Percentiles rank a stretch among this genome's conserved stretches.
These are phyloP conservation scores for Chloroceryle amazona DNA, from an alignment of 2,797 vertebrate genomes.

Conservation along the genomic window DNA sequence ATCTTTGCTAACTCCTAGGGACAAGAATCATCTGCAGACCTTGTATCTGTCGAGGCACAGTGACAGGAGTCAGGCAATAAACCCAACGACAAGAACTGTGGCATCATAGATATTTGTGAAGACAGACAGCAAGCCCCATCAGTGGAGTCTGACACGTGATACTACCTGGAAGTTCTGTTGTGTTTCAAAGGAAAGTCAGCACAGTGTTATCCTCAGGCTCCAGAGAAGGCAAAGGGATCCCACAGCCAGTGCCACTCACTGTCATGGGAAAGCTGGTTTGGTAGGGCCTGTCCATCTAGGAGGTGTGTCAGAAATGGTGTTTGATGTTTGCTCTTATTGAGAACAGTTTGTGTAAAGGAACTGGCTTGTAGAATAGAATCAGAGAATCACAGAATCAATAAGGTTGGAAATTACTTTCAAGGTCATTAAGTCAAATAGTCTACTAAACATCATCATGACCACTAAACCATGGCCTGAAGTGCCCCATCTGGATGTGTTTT, in stretches of 20 bases:
- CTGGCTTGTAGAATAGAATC: background rate
- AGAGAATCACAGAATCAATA: too few relatives aligned
- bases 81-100: background rate
- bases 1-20: background rate
- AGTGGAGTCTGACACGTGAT: background rate
- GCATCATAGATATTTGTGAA: background rate
- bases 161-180: background rate
- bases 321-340: background rate
- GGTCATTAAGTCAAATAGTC: too few relatives aligned
- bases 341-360: background rate
- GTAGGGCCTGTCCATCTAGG: background rate
- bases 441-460: too few relatives aligned
- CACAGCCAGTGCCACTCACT: accelerated
- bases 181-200: background rate
- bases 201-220: background rate
- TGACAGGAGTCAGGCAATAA: background rate
- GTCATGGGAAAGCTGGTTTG: background rate
- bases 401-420: too few relatives aligned
- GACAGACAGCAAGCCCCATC: background rate
- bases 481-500: too few relatives aligned
- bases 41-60: background rate
- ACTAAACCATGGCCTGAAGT: too few relatives aligned
- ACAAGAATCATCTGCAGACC: background rate
- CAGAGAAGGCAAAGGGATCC: background rate
- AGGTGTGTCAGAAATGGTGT: background rate